Conservation (phyloP, 2,888 invertebrate species). For the Exocentrus adspersus region DNA sequence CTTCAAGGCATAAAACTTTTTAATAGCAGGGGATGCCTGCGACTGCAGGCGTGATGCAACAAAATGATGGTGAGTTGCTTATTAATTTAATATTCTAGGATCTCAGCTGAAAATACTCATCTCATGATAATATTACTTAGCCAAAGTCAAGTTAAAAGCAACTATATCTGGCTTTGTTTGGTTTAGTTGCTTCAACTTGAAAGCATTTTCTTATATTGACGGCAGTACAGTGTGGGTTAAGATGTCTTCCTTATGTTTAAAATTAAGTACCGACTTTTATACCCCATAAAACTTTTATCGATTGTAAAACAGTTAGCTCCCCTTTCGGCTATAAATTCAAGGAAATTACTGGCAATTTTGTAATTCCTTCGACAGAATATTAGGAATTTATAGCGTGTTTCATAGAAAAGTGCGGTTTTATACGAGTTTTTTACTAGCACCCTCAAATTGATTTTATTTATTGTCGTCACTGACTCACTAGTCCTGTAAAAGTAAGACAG, state of each 20-base stretch:
- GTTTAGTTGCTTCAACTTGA: no score
- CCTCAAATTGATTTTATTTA: neutral
- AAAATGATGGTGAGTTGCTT: constrained; percentile 17
- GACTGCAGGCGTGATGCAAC: neutral
- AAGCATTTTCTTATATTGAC: no score
- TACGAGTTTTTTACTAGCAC: neutral
- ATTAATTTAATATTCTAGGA: no score
- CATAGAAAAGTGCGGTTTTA: neutral
- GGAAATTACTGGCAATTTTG: neutral
- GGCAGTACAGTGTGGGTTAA: no score
- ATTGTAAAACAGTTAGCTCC: neutral
- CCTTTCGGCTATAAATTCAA: neutral
- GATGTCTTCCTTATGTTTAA: neutral
- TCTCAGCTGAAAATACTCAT: no score
- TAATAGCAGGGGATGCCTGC: neutral
- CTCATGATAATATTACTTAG: no score
- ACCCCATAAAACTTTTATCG: neutral
- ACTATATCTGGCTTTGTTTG: no score
- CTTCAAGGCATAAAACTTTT: constrained; percentile 8
- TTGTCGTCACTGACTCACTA: neutral
- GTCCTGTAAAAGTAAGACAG: no score
- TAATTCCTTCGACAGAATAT: neutral
- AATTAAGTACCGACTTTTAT: neutral
- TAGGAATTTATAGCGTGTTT: neutral
- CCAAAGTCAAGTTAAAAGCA: no score